Base-by-base conservation (phyloP, 1,140 invertebrate genomes). In the Tachypleus tridentatus region DNA sequence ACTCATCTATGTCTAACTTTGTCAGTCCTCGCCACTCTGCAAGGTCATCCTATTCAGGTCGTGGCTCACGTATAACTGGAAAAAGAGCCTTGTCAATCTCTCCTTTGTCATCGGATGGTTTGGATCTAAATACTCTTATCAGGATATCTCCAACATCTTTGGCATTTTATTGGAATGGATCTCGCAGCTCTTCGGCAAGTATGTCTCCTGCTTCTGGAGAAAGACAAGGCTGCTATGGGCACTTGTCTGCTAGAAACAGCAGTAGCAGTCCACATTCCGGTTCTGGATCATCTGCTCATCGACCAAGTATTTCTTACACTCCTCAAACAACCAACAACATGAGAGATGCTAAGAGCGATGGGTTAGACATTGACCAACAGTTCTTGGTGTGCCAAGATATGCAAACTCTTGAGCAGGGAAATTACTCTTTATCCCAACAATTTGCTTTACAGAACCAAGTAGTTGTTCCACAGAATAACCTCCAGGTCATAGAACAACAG, bases 71-170 rank as follows among this genome's bases (percentile, higher is more conserved):
- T 54, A 29, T 29, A 29, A 29, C 29, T 29, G 65, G 65, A 49
- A 98, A 97, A 74, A 81, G 94, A 59, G 92, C 93, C 0, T 80
- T 96, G 0, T 96, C 93, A 58, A 91, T 90, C 75, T 97, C 93
- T 8, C 93, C 94, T 0, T 94, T 96, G 72, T 93, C 92, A 0
- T 72, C 74, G 3, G 93, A 97, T 75, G 90, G 89, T 8, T 84
- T 96, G 73, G 93, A 97, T 76, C 87, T 98, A 71, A 92, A 91
- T 72, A 93, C 92, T 60, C 88, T 97, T 82, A 96, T 97, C 70
- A 83, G 93, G 67, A 92, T 93, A 71, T 97, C 93, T 9, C 94
- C 93, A 0, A 95, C 93, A 69, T 95, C 92, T 53, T 77, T 97
- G 64, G 87, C 88, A 47, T 29, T 29, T 29, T 90, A 90, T n/a